Percentiles rank a stretch among this genome's conserved stretches.
These are phyloP conservation scores for Poliocrania exsul DNA, from an alignment of 2,797 vertebrate genomes.

Conservation along the genomic window DNA sequence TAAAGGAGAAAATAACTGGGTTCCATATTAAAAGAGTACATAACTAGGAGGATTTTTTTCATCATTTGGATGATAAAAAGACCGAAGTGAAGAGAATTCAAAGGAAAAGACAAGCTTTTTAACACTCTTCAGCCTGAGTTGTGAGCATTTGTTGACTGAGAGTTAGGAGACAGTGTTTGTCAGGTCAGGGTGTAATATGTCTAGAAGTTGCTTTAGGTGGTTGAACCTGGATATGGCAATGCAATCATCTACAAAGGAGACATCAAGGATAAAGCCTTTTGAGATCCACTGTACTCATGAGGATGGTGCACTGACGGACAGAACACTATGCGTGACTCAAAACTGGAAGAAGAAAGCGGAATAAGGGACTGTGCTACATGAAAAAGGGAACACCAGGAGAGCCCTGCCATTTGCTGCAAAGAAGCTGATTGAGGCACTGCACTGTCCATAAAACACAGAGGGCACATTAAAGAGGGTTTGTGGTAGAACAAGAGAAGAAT, in stretches of 20 bases:
- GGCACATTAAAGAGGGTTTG: background rate
- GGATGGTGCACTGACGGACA: background rate
- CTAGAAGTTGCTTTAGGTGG: background rate
- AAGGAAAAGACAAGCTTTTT: constrained; percentile 27
- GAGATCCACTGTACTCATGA: background rate
- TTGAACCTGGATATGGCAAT: background rate
- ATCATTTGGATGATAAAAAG: constrained; percentile 4
- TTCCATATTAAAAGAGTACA: background rate
- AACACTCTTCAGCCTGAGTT: background rate
- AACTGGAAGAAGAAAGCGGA: background rate
- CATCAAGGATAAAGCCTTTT: constrained; percentile 11
- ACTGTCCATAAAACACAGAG: background rate
- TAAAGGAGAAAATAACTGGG: background rate
- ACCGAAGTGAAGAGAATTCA: background rate
- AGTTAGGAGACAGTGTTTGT: background rate
- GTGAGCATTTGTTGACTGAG: constrained; percentile 1
- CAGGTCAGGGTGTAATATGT: background rate
- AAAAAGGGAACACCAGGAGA: background rate
- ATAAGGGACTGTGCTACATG: background rate
- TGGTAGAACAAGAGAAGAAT: background rate
- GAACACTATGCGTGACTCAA: background rate
- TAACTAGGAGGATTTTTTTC: constrained; percentile 13
- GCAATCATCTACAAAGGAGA: background rate
- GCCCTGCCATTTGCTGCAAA: background rate
- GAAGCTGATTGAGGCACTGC: background rate